Conservation (phyloP, 2,797 vertebrate species). For the Tapera naevia region DNA sequence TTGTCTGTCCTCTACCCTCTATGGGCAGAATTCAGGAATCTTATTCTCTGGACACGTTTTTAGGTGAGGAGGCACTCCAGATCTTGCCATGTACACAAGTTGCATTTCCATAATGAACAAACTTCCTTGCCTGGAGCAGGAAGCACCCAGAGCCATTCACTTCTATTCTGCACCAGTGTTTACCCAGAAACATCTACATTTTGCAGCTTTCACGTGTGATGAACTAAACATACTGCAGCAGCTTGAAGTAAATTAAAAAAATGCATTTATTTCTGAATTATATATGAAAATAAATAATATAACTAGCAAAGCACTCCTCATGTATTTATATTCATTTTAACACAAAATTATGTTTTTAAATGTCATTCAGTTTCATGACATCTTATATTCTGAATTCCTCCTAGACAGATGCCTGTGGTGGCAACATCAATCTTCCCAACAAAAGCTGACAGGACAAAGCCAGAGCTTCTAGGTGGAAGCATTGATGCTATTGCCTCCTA, state of each 20-base stretch:
- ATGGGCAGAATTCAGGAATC: not conserved
- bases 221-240: not conserved
- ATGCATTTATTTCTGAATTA: not conserved
- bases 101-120: not conserved
- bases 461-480: not conserved
- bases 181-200: not conserved
- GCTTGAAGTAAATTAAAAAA: not conserved
- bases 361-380: not conserved
- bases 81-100: not conserved
- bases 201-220: not conserved
- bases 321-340: not conserved
- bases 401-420: not conserved
- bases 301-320: not conserved
- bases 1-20: not conserved
- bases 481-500: not conserved
- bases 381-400: not conserved
- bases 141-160: not conserved
- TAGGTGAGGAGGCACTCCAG: not conserved
- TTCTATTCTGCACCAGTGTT: not conserved
- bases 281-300: not conserved
- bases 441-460: not conserved
- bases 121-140: fast-evolving
- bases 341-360: not conserved
- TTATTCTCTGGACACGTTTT: not conserved
- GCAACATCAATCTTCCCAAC: not conserved